phyloP scores from a whole-genome alignment of 2,888 invertebrate species.

The Caenorhabditis macrosperma region DNA sequence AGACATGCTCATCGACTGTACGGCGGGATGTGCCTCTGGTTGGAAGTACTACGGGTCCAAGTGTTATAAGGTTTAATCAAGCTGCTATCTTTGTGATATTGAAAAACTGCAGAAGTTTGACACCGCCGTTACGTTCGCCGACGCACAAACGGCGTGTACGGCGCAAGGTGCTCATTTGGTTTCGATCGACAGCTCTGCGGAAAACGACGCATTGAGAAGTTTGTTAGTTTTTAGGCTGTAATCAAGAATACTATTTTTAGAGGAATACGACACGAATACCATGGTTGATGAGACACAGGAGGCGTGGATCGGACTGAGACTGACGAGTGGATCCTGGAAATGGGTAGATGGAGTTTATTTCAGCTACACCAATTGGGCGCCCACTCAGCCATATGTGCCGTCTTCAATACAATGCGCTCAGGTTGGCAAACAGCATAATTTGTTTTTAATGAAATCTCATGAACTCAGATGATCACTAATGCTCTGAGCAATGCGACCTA shows the following conservation, averaged over 20 bases:
- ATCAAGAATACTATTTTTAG: constrained; percentile 1
- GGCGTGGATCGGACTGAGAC: constrained; percentile 42
- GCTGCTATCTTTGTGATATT: not conserved
- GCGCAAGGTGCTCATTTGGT: constrained; percentile 24
- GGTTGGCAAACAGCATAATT: no score
- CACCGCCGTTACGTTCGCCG: not conserved
- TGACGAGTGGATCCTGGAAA: constrained; percentile 19
- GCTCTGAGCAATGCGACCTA: constrained; percentile 32
- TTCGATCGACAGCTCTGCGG: constrained; percentile 4
- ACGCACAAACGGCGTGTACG: constrained; percentile 18
- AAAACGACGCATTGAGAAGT: constrained; percentile 51
- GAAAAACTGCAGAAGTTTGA: constrained; percentile 16
- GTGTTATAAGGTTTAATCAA: constrained; percentile 31
- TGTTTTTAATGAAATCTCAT: no score
- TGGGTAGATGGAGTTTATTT: constrained; percentile 29
- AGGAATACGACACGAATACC: constrained; percentile 33
- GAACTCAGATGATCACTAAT: constrained; percentile 51
- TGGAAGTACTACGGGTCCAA: constrained; percentile 40
- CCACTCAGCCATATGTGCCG: constrained; percentile 38
- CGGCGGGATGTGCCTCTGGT: constrained; percentile 26
- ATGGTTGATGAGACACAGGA: constrained; percentile 28
- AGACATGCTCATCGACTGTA: constrained; percentile 22
- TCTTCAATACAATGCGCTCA: not conserved
- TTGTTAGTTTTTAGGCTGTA: no score
- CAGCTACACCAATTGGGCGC: constrained; percentile 40